Conservation (phyloP, 2,888 invertebrate genomes). For the Cryptus viduatorius region DNA sequence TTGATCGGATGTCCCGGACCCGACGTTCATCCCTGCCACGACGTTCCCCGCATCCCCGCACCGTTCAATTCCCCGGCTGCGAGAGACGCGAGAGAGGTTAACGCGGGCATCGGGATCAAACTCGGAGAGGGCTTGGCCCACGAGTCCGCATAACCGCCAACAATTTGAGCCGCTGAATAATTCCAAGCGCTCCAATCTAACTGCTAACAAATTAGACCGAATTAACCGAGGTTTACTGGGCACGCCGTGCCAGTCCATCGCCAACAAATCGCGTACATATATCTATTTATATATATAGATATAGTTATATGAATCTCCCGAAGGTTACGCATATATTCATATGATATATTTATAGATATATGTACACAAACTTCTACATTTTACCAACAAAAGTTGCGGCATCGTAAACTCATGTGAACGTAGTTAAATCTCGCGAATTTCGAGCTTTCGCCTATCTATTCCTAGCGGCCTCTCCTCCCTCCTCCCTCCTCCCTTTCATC, state of each 20-base stretch:
- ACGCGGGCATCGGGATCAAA: slow-evolving; percentile 57
- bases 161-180: slow-evolving; percentile 83
- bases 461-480: slow-evolving; percentile 20
- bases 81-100: slow-evolving; percentile 38
- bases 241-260: slow-evolving; percentile 42
- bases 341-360: slow-evolving; percentile 1
- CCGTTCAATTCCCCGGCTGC: slow-evolving; percentile 64
- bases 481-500: slow-evolving; percentile 13
- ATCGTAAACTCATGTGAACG: slow-evolving; percentile 66
- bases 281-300: slow-evolving; percentile 11
- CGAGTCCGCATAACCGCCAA: slow-evolving; percentile 82
- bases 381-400: background rate
- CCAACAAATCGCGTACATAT: background rate
- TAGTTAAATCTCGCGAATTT: slow-evolving; percentile 67
- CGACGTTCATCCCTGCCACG: slow-evolving; percentile 63
- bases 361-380: slow-evolving; percentile 4
- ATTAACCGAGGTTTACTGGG: slow-evolving; percentile 80
- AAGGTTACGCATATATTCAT: no score
- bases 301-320: background rate
- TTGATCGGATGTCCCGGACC: slow-evolving; percentile 71
- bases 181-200: slow-evolving; percentile 83
- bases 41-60: slow-evolving; percentile 47
- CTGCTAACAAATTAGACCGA: slow-evolving; percentile 83
- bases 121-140: slow-evolving; percentile 68
- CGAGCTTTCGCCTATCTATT: slow-evolving; percentile 32